These are phyloP conservation scores for Anneissia japonica DNA, from an alignment of 35 echinoderm and acorn worm genomes.

Conservation along the genomic window DNA sequence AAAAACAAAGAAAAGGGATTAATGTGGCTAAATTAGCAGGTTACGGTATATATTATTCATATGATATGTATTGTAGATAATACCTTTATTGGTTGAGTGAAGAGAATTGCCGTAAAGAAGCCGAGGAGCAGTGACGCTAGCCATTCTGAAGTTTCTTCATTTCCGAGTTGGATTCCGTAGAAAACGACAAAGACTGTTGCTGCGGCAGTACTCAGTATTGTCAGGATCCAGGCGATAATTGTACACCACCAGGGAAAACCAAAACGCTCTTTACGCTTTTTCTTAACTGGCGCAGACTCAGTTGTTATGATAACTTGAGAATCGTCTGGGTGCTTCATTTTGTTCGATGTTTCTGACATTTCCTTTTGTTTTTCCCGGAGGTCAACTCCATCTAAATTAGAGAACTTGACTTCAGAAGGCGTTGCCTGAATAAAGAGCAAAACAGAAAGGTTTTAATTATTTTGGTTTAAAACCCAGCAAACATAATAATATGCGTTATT, in stretches of 20 bases:
- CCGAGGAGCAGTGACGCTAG: constrained; percentile 52
- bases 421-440: not conserved
- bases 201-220: constrained; percentile 26
- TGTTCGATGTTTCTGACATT: not conserved
- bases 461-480: too few relatives aligned
- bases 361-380: not conserved
- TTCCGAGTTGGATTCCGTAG: constrained; percentile 71
- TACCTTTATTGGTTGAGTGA: constrained; percentile 94
- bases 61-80: too few relatives aligned
- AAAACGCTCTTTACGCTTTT: constrained; percentile 52
- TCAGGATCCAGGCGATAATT: constrained; percentile 67
- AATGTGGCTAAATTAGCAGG: too few relatives aligned
- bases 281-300: not conserved
- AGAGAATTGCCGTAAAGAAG: constrained; percentile 69
- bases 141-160: constrained; percentile 58
- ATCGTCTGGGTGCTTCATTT: not conserved
- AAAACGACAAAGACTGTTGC: constrained; percentile 64
- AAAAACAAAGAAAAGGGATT: too few relatives aligned
- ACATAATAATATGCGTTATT: too few relatives aligned
- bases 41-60: too few relatives aligned
- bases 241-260: constrained; percentile 84
- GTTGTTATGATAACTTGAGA: not conserved
- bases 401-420: not conserved
- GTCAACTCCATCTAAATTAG: not conserved
- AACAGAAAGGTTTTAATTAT: too few relatives aligned